Base-by-base conservation (phyloP, 2,113 vertebrate species). In the Bambusicola thoracicus region DNA sequence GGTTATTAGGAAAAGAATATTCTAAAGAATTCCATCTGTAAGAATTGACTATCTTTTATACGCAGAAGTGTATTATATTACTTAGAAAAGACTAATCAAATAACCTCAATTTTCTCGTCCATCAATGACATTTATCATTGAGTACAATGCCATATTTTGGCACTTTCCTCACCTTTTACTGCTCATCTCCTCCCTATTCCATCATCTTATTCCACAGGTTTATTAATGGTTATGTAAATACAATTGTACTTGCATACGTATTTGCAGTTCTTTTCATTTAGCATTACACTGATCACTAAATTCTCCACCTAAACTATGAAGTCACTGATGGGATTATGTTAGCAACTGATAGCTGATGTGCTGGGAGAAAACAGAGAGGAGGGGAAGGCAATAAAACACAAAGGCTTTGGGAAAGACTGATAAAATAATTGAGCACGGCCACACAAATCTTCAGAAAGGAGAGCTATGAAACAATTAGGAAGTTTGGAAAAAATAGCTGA, bases 1-100 rank as follows among this genome's bases (percentile, higher is more conserved):
- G 30, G 53, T 82, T 92, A 89, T 79, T 87, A 92, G 59, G 80
- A 89, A 49, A 89, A n/a, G 3, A 89, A 69, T 77, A 81, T 62
- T 87, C 30, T 53, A 36, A 81, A 89, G 13, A 74, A 82, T 87
- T 87, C 70, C 0, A 86, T 70, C 53, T 58, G 43, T 32, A 92
- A 84, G 43, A 93, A 87, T 8, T 59, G 61, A 74, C 9, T 41
- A 56, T 58, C 18, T 87, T 72, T 87, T 30, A 2, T 32, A 77
- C 80, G 25, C 38, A 67, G 21, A 77, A 7, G 0, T 41, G 13
- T 29, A 70, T 41, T 67, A 19, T n/a, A 70, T 65, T 67, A 93
- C 46, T 83, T 58, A 20, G 41, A 82, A 90, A 78, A 82, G 49
- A 77, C 19, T 51, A 67, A 90, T 68, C n/a, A 89, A 85, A 93